phyloP scores from a whole-genome alignment of 2,113 vertebrate genomes.

The Platanista minor region DNA sequence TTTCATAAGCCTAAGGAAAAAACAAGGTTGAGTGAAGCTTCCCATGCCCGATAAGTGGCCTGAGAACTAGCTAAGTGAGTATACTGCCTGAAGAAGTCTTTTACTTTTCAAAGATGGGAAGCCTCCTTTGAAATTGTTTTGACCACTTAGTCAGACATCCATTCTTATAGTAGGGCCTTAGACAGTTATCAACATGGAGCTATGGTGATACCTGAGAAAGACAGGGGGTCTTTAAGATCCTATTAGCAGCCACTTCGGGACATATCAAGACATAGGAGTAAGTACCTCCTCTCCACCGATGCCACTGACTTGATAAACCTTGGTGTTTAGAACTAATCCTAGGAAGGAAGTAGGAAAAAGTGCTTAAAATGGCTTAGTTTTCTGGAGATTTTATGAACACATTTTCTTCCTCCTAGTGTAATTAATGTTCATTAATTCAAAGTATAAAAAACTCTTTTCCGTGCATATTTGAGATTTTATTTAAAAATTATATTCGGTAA shows the following conservation, averaged over 20 bases:
- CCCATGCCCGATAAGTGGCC: accelerated
- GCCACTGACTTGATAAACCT: not conserved
- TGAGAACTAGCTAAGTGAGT: not conserved
- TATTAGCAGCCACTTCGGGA: not conserved
- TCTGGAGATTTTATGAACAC: not conserved
- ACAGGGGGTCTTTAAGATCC: not conserved
- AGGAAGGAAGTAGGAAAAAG: not conserved
- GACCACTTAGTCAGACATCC: not conserved
- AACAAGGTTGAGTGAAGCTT: not conserved
- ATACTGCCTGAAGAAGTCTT: not conserved
- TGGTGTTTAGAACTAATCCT: not conserved
- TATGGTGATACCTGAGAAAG: not conserved
- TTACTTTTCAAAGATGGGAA: not conserved
- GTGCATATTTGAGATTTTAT: not conserved
- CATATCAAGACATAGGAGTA: not conserved
- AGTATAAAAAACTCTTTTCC: not conserved
- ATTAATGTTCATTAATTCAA: not conserved
- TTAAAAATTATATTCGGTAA: not conserved
- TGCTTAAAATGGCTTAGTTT: not conserved
- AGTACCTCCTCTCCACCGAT: not conserved
- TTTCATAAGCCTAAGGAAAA: not conserved
- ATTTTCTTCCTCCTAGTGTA: not conserved
- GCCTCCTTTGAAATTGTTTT: not conserved
- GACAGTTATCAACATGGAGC: not conserved
- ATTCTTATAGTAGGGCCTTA: not conserved